Evolutionary conservation across 2,888 invertebrate genomes (phyloP).

Genomic region (Cephus rjabovi): DNA sequence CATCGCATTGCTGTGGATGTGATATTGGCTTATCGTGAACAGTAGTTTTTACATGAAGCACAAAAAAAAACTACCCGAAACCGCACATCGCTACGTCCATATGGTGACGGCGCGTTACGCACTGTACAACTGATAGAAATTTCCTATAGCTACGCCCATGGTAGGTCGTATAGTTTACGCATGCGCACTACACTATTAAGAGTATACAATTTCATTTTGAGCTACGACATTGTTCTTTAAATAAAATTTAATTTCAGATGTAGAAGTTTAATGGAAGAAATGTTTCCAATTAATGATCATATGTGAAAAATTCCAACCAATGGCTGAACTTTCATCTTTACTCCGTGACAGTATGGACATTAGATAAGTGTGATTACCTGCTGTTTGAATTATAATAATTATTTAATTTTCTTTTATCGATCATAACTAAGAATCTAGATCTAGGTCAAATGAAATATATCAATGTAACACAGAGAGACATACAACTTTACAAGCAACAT

Average conservation of each 20-base stretch:
- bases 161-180: not conserved
- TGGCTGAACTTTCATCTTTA: not conserved
- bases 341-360: not conserved
- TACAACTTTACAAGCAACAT: not conserved
- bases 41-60: constrained; percentile 4
- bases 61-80: constrained; percentile 34
- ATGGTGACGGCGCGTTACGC: constrained; percentile 21
- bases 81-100: constrained; percentile 29
- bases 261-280: not conserved
- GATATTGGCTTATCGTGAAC: not conserved
- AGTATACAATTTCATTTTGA: not conserved
- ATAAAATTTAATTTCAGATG: not conserved
- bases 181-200: not conserved
- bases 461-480: not conserved
- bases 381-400: not conserved
- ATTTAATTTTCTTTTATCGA: not conserved
- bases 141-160: not conserved
- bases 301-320: not conserved
- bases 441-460: not conserved
- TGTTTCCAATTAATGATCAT: not conserved
- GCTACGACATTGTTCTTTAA: not conserved
- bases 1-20: not conserved
- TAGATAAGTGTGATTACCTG: not conserved
- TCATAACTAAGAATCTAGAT: not conserved
- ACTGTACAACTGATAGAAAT: not conserved